These are phyloP conservation scores for Tyria jacobaeae DNA, from an alignment of 2,888 invertebrate species.

Conservation along the genomic window DNA sequence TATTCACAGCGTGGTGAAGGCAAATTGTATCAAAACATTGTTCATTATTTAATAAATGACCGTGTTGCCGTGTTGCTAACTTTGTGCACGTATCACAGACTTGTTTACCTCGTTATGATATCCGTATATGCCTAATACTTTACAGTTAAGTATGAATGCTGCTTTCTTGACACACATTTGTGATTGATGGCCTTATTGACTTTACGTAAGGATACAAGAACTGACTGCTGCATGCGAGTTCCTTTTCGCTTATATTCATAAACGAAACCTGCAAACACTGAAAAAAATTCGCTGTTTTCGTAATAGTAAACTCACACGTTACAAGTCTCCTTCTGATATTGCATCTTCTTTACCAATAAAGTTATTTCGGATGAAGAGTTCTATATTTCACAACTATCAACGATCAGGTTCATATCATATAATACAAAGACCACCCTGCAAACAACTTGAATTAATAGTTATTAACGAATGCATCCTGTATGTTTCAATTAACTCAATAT, in stretches of 20 bases:
- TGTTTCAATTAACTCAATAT: constrained; percentile 44
- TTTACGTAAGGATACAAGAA: not conserved
- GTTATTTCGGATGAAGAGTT: not conserved
- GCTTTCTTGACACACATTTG: constrained; percentile 10
- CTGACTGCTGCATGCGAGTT: not conserved
- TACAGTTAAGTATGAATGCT: constrained; percentile 13
- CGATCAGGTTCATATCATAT: constrained; percentile 2
- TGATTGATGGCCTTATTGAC: not conserved
- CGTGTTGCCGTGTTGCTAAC: constrained; percentile 23
- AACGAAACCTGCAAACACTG: not conserved
- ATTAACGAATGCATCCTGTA: constrained; percentile 57
- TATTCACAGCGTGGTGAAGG: constrained; percentile 27
- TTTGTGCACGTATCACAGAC: constrained; percentile 29
- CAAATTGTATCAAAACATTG: constrained; percentile 26
- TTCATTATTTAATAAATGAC: constrained; percentile 38
- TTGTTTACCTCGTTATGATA: constrained; percentile 35
- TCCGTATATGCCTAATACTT: constrained; percentile 20
- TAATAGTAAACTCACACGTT: not conserved
- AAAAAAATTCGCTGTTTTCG: not conserved
- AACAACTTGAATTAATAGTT: constrained; percentile 45
- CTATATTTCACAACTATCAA: not conserved
- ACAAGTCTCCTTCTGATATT: not conserved
- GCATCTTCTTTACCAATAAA: too few relatives aligned
- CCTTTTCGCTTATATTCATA: not conserved
- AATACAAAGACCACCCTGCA: not conserved